A percentile compares a stretch with the other conserved stretches of the same genome.
Evolutionary conservation across 2,113 vertebrate genomes (phyloP).

Genomic region (Tetraodon nigroviridis): DNA sequence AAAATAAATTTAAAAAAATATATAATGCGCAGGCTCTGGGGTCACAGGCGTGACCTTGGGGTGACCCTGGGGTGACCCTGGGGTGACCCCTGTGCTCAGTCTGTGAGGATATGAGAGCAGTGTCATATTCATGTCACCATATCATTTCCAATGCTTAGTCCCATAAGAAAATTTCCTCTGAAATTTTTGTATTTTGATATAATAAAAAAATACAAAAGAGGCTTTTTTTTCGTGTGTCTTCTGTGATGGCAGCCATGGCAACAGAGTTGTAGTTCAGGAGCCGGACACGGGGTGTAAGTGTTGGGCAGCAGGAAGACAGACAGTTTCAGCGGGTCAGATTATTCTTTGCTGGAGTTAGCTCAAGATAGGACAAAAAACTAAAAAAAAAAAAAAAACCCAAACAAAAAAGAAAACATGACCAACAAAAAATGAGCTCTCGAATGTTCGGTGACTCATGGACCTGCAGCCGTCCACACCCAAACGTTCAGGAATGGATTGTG

Average conservation of each 20-base stretch:
- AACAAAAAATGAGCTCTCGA: background rate
- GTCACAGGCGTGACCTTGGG: slow-evolving; percentile 43
- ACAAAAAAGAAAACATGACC: background rate
- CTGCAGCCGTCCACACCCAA: slow-evolving; percentile 16
- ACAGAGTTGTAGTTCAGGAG: slow-evolving; percentile 51
- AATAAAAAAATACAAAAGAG: slow-evolving; percentile 75
- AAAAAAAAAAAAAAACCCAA: too few relatives aligned
- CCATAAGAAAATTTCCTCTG: slow-evolving; percentile 77
- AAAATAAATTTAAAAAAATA: slow-evolving; percentile 13
- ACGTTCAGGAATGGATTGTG: slow-evolving; percentile 20
- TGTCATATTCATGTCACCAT: slow-evolving; percentile 73
- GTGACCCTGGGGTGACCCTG: too few relatives aligned
- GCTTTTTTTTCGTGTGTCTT: slow-evolving; percentile 30
- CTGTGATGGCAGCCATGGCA: background rate
- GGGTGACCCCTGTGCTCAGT: slow-evolving; percentile 62
- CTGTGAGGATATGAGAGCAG: slow-evolving; percentile 69
- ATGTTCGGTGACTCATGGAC: slow-evolving; percentile 25
- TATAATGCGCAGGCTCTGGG: slow-evolving; percentile 32
- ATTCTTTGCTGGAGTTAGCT: background rate
- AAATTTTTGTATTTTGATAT: slow-evolving; percentile 84
- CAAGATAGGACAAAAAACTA: too few relatives aligned
- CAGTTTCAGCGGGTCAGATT: background rate
- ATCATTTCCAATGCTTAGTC: slow-evolving; percentile 76
- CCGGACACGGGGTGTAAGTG: slow-evolving; percentile 65
- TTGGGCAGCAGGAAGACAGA: slow-evolving; percentile 39